Evolutionary conservation across 2,888 invertebrate genomes (phyloP).

Genomic region (Campoplex capitator): DNA sequence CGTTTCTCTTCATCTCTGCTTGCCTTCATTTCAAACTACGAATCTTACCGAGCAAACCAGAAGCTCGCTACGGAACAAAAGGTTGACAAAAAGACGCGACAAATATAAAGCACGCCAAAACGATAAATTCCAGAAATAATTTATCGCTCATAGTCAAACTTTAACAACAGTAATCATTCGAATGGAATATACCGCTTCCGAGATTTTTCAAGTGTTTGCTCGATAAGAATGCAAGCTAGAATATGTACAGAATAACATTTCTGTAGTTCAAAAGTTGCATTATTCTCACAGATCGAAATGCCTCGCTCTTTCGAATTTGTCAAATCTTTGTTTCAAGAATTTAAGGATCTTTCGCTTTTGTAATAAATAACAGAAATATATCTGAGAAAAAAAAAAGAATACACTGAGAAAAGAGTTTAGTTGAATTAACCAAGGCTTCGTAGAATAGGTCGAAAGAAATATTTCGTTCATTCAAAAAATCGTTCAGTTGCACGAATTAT

Average conservation of each 20-base stretch:
- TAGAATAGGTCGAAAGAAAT: too few relatives aligned
- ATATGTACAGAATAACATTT: background rate
- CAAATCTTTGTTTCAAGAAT: too few relatives aligned
- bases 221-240: background rate
- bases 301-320: too few relatives aligned
- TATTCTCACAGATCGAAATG: too few relatives aligned
- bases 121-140: background rate
- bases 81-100: background rate
- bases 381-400: too few relatives aligned
- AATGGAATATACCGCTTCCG: background rate
- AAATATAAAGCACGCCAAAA: background rate
- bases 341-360: background rate
- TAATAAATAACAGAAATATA: background rate
- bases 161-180: background rate
- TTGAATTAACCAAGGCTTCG: too few relatives aligned
- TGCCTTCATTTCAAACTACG: conserved; percentile 3
- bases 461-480: too few relatives aligned
- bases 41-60: background rate
- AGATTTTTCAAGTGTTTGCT: background rate
- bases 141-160: too few relatives aligned
- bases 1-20: background rate
- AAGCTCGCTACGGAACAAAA: conserved; percentile 11
- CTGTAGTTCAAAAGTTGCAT: background rate
- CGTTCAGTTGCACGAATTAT: too few relatives aligned
- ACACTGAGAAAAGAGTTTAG: too few relatives aligned